Percentiles rank a stretch among this genome's conserved stretches.
Conservation (phyloP, 2,113 vertebrate species). For the Motacilla tschutschensis region DNA sequence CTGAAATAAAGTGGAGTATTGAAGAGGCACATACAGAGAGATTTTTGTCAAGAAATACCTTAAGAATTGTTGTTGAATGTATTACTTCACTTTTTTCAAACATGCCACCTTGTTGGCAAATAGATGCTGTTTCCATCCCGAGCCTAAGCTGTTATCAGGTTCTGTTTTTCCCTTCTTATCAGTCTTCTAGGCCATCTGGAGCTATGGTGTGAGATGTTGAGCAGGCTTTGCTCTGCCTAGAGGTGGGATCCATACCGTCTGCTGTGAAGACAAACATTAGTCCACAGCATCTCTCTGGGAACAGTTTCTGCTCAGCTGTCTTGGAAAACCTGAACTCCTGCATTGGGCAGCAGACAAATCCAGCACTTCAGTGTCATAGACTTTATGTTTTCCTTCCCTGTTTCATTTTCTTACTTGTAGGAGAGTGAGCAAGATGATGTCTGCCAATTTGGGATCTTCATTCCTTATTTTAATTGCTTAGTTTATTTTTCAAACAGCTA, state of each 20-base stretch:
- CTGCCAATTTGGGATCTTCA: neutral
- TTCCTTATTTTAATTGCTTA: neutral
- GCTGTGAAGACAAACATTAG: neutral
- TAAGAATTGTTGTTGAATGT: neutral
- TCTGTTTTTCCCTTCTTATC: neutral
- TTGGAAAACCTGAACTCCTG: neutral
- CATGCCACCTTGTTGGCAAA: neutral
- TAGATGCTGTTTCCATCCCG: fast-evolving
- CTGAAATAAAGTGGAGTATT: neutral
- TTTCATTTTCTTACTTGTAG: neutral
- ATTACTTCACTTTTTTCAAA: neutral
- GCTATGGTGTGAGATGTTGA: neutral
- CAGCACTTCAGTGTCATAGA: fast-evolving
- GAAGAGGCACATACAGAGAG: neutral
- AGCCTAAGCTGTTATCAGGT: fast-evolving
- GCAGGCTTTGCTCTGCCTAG: neutral
- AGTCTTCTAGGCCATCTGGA: neutral
- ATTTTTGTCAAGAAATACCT: neutral
- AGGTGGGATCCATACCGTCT: fast-evolving
- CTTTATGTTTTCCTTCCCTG: neutral
- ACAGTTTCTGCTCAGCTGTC: neutral
- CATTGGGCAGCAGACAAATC: neutral
- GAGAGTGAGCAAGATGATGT: neutral
- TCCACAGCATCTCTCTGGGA: neutral
- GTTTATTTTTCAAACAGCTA: neutral